Evolutionary conservation across 2,113 vertebrate species (phyloP).

Genomic region (Girardinichthys multiradiatus): DNA sequence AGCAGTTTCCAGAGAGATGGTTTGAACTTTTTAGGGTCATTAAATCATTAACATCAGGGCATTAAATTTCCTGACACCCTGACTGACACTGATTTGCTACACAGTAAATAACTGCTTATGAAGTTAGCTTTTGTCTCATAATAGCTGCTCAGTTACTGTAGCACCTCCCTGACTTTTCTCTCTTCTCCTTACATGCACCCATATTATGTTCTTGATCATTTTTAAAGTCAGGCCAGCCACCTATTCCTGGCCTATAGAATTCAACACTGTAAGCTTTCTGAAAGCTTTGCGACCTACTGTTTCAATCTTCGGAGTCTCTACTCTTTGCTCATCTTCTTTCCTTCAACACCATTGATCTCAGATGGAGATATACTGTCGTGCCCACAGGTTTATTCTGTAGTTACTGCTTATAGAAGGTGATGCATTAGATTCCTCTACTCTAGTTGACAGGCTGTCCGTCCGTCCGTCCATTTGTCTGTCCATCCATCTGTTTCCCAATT

Average conservation of each 20-base stretch:
- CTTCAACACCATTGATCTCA: background rate
- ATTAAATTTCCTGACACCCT: too few species aligned
- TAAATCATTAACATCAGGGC: too few species aligned
- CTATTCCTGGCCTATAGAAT: background rate
- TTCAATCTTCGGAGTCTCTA: background rate
- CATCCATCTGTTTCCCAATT: background rate
- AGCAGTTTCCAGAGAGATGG: background rate
- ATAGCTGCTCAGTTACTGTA: too few species aligned
- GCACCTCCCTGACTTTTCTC: too few species aligned
- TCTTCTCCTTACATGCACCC: too few species aligned
- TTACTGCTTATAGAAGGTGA: background rate
- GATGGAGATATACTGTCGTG: background rate
- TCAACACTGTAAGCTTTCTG: background rate
- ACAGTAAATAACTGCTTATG: too few species aligned
- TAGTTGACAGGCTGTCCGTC: background rate
- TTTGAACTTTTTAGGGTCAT: background rate
- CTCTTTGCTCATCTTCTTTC: background rate
- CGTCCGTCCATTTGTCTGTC: too few species aligned
- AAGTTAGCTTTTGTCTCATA: too few species aligned
- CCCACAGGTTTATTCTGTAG: too few species aligned
- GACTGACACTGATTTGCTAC: too few species aligned
- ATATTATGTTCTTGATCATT: too few species aligned
- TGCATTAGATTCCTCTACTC: background rate
- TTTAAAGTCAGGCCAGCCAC: constrained; percentile 2
- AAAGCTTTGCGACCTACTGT: background rate